These are phyloP conservation scores for Halcyon badia DNA, from an alignment of 2,797 vertebrate genomes.

Conservation along the genomic window DNA sequence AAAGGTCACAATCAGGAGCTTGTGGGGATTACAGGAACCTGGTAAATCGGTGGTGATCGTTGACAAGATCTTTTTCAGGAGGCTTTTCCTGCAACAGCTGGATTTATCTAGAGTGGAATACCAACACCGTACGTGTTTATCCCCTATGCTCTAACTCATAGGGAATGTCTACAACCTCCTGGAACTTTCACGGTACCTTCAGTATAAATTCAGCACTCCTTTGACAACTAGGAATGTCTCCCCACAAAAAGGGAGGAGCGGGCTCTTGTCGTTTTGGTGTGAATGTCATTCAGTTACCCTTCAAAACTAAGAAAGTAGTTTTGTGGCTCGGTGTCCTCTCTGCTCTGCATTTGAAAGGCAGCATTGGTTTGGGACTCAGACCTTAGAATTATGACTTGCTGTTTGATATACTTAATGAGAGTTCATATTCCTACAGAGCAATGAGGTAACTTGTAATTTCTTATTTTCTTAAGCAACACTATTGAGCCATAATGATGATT, in stretches of 20 bases:
- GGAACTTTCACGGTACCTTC: neutral
- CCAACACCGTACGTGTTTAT: neutral
- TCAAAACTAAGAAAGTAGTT: neutral
- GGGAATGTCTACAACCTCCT: neutral
- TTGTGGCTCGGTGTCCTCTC: neutral
- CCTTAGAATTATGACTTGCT: neutral
- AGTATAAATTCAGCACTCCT: neutral
- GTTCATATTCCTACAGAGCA: neutral
- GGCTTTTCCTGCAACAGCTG: neutral
- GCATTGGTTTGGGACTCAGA: neutral
- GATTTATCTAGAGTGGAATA: neutral
- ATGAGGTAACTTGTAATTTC: neutral
- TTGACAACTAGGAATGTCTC: neutral
- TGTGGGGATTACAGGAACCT: neutral
- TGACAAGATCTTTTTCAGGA: neutral
- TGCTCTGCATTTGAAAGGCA: neutral
- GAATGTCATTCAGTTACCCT: neutral
- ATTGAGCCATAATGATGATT: neutral
- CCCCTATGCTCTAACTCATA: neutral
- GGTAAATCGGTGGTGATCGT: neutral
- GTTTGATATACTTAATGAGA: neutral
- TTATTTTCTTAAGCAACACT: neutral
- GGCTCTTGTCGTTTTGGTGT: accelerated
- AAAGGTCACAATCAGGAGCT: neutral
- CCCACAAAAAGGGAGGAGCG: neutral